These are phyloP conservation scores for Danio kyathit DNA, from an alignment of 2,797 vertebrate species.

Conservation along the genomic window DNA sequence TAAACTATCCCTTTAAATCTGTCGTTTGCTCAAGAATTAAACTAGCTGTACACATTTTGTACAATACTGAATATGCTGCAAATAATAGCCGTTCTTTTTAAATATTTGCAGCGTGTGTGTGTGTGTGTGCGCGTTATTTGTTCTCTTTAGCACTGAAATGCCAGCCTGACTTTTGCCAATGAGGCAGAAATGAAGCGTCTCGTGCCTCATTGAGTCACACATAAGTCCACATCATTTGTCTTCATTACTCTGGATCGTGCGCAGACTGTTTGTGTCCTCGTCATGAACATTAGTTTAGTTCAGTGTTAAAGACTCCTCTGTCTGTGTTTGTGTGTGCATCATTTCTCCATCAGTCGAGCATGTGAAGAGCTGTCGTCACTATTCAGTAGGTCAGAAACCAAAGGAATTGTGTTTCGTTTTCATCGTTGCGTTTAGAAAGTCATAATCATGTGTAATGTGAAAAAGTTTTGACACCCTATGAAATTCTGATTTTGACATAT, in stretches of 20 bases:
- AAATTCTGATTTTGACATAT: no score
- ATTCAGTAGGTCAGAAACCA: conserved; percentile 9
- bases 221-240: conserved; percentile 41
- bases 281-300: neutral
- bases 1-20: conserved; percentile 4
- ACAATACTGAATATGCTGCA: neutral
- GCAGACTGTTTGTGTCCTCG: conserved; percentile 10
- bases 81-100: conserved; percentile 19
- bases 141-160: conserved; percentile 32
- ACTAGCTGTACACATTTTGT: conserved; percentile 21
- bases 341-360: neutral
- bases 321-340: neutral
- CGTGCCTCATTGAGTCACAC: conserved; percentile 19
- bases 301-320: neutral
- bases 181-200: conserved; percentile 23
- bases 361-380: neutral
- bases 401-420: neutral
- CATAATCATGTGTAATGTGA: neutral
- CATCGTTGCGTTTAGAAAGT: neutral
- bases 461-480: no score
- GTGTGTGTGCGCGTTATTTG: neutral
- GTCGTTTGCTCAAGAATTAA: conserved; percentile 4
- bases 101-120: conserved; percentile 4
- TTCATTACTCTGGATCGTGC: conserved; percentile 38
- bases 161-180: conserved; percentile 42